These are phyloP conservation scores for Porphyrio hochstetteri DNA, from an alignment of 2,113 vertebrate genomes.

Conservation along the genomic window DNA sequence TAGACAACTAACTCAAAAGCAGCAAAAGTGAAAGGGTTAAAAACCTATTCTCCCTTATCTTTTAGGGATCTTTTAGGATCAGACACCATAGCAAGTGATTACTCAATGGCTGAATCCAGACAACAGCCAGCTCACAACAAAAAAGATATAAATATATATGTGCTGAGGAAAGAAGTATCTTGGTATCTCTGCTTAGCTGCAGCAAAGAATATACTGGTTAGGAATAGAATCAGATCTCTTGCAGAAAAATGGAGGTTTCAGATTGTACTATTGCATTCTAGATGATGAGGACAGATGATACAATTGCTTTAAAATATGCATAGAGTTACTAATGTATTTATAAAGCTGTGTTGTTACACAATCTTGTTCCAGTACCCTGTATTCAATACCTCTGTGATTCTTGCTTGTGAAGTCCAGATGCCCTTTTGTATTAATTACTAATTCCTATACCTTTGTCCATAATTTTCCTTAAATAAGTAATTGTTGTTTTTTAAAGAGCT, in stretches of 20 bases:
- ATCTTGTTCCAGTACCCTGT: neutral
- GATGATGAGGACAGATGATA: neutral
- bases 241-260: neutral
- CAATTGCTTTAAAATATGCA: neutral
- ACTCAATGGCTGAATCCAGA: neutral
- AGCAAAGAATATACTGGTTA: neutral
- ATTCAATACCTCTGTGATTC: neutral
- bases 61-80: neutral
- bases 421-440: neutral
- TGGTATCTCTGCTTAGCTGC: neutral
- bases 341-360: neutral
- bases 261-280: neutral
- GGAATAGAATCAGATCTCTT: neutral
- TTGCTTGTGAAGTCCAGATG: neutral
- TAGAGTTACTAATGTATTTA: neutral
- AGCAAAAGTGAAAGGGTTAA: neutral
- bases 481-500: neutral
- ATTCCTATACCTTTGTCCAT: neutral
- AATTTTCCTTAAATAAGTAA: neutral
- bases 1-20: neutral
- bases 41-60: neutral
- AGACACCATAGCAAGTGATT: neutral
- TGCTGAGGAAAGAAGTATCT: neutral
- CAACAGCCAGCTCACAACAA: neutral
- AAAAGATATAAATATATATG: neutral